Evolutionary conservation across 2,888 invertebrate genomes (phyloP).

Genomic region (Gnatocerus cornutus): DNA sequence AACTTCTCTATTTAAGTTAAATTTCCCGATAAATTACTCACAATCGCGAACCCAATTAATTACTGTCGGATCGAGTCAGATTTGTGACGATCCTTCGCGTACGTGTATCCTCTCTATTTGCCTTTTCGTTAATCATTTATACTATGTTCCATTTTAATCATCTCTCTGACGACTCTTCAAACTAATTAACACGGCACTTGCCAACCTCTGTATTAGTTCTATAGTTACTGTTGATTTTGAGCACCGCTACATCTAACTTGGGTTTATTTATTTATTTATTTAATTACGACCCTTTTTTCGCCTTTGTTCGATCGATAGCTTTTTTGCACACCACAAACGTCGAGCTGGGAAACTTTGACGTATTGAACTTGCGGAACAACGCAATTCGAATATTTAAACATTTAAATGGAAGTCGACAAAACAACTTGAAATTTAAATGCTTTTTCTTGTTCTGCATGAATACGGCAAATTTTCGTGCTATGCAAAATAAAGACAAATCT

Average conservation of each 20-base stretch:
- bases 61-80: constrained; percentile 34
- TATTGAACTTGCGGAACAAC: constrained; percentile 18
- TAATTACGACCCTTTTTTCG: constrained; percentile 30
- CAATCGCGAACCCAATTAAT: constrained; percentile 23
- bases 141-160: constrained; percentile 33
- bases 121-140: constrained; percentile 38
- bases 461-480: background rate
- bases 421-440: constrained; percentile 9
- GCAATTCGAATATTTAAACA: constrained; percentile 20
- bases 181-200: constrained; percentile 37
- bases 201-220: constrained; percentile 28
- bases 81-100: constrained; percentile 29
- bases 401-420: constrained; percentile 7
- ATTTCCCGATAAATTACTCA: constrained; percentile 21
- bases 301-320: constrained; percentile 20
- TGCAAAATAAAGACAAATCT: too few relatives aligned
- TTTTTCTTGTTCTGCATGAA: constrained; percentile 9
- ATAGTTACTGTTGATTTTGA: constrained; percentile 26
- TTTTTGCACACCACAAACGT: constrained; percentile 24
- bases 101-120: constrained; percentile 20
- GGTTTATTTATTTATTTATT: constrained; percentile 28
- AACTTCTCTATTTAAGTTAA: constrained; percentile 14
- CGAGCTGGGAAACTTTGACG: constrained; percentile 15
- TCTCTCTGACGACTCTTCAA: constrained; percentile 34
- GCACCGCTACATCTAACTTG: constrained; percentile 12